Evolutionary conservation across 2,888 invertebrate species (phyloP), one percentile per base, ranked within the genome.

Genomic region (Nymphalis c-album): DNA sequence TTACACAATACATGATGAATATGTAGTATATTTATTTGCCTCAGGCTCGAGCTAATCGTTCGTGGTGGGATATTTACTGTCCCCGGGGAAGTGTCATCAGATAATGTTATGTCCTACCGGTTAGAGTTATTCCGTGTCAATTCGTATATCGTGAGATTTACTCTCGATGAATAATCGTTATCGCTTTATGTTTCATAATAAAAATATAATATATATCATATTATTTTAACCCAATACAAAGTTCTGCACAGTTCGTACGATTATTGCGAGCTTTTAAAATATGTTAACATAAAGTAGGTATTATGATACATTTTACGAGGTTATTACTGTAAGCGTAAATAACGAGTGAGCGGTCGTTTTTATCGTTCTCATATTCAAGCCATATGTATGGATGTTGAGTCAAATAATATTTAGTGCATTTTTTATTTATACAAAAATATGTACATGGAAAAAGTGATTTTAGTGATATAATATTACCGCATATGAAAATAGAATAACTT

Each of bases 51-150:
- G 84, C 86, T 87, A 87, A 87, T 87, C 87, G 85, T 75, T 73
- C 78, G 76, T 76, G 78, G 78, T 75, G 77, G 80, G 80, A 84
- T 87, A 87, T 89, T 87, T 88, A 88, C 86, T 73, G 84, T 82
- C 88, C 85, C 82, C 71, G 63, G 87, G 83, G 88, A 80, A 68
- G 78, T 74, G 82, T 82, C 84, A 85, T 83, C 84, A 79, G 86
- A 87, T 86, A 86, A 83, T 84, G 78, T 81, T 78, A 77, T 78
- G 77, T 81, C 80, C 78, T 73, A 77, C 68, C 66, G 73, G 60
- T 64, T 69, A 61, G 61, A 60, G 66, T 57, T 64, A 66, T 68
- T 64, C 71, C 63, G 60, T 53, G 50, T 46, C 55, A 60, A 48
- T 60, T 59, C 71, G 61, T 66, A 68, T 68, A 61, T 68, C 60